A percentile compares a stretch with the other conserved stretches of the same genome.
These are phyloP conservation scores for Cavia aperea DNA, from an alignment of 2,113 vertebrate genomes.

Conservation along the genomic window DNA sequence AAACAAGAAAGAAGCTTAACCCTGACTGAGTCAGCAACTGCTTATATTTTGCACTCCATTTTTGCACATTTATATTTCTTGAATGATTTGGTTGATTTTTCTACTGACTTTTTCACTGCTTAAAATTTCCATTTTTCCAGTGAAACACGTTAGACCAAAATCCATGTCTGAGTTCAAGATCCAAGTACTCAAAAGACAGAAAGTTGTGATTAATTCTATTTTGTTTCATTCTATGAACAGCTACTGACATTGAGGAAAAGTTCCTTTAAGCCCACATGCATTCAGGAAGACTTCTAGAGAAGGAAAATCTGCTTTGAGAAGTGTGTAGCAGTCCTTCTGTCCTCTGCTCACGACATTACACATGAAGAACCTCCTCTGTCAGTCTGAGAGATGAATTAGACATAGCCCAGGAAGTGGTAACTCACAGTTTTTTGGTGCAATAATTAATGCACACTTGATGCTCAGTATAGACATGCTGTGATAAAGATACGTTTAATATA, in stretches of 20 bases:
- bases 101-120: not conserved
- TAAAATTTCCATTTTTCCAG: not conserved
- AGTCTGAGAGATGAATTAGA: not conserved
- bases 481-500: not conserved
- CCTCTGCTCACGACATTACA: not conserved
- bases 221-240: not conserved
- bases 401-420: not conserved
- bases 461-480: not conserved
- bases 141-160: slow-evolving; percentile 9
- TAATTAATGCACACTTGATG: not conserved
- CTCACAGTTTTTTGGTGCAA: not conserved
- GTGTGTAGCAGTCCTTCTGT: not conserved
- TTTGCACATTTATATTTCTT: not conserved
- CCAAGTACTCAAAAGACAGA: not conserved
- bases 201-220: not conserved
- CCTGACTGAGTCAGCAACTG: not conserved
- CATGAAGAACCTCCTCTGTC: not conserved
- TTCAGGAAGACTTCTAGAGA: not conserved
- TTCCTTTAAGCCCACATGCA: not conserved
- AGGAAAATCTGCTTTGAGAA: not conserved
- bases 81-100: not conserved
- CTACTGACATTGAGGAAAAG: not conserved
- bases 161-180: not conserved
- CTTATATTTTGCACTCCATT: not conserved
- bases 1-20: not conserved